These are phyloP conservation scores for Vanessa atalanta DNA, from an alignment of 1,140 invertebrate species.

Conservation along the genomic window DNA sequence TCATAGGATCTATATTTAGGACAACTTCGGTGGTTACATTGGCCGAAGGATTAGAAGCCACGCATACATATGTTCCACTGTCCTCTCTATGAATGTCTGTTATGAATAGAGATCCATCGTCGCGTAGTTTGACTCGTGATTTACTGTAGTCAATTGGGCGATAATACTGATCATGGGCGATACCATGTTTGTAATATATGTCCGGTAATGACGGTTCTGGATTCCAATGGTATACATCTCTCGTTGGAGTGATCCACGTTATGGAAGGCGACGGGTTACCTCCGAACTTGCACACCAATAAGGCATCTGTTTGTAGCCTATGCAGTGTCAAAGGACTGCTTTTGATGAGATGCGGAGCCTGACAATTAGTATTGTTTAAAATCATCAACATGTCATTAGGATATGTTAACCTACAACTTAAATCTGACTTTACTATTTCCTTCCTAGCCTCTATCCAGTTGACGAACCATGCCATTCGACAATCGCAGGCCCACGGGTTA, in stretches of 20 bases:
- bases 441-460: slow-evolving; percentile 82
- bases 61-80: slow-evolving; percentile 93
- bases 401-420: slow-evolving; percentile 84
- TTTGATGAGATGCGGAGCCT: slow-evolving; percentile 82
- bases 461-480: slow-evolving; percentile 92
- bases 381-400: slow-evolving; percentile 85
- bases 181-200: slow-evolving; percentile 84
- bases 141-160: slow-evolving; percentile 75
- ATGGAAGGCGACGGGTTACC: slow-evolving; percentile 90
- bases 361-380: slow-evolving; percentile 86
- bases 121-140: slow-evolving; percentile 79
- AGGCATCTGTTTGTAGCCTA: slow-evolving; percentile 83
- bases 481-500: slow-evolving; percentile 94
- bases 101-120: slow-evolving; percentile 81
- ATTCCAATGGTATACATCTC: slow-evolving; percentile 86
- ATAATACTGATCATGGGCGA: slow-evolving; percentile 81
- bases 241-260: slow-evolving; percentile 91
- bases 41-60: slow-evolving; percentile 90
- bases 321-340: slow-evolving; percentile 83
- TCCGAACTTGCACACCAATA: slow-evolving; percentile 88
- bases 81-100: slow-evolving; percentile 85
- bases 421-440: slow-evolving; percentile 80
- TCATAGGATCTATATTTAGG: slow-evolving; percentile 90
- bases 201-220: slow-evolving; percentile 85
- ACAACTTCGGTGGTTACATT: slow-evolving; percentile 88